Evolutionary conservation across 2,113 vertebrate genomes (phyloP), one percentile per base, ranked within the genome.

Genomic region (Ceyx cyanopectus): DNA sequence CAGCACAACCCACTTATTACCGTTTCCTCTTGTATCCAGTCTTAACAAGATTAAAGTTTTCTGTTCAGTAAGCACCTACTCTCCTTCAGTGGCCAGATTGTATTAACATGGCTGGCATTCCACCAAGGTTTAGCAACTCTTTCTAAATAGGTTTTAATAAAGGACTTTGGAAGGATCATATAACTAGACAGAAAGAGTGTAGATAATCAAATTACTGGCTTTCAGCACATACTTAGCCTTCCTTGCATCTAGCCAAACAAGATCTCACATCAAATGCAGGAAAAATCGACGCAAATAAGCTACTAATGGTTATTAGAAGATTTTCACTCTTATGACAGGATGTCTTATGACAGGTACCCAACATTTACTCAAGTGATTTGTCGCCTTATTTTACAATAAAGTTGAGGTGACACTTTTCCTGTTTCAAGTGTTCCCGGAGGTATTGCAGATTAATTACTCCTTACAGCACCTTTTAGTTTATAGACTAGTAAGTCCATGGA

Each of bases 121-220:
- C 94, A 92, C 53, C 77, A 34, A 76, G 90, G 50, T 93, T 92
- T 88, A 97, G 88, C 81, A 81, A 81, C 89, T 92, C 90, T 93
- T 93, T 89, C 58, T 80, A 85, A 96, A 65, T 77, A 78, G 85
- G 76, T 89, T 95, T 92, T 89, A 95, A 94, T 91, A 93, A 95
- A 95, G 90, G 90, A 90, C 89, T 92, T 86, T 5, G 58, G 57
- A 37, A 85, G 87, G 91, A 96, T 96, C 89, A 79, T 93, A 57
- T 95, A 87, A 90, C 94, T 90, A 91, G 92, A 86, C 77, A 89
- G 85, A 96, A 93, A 81, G 83, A 84, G 85, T 82, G 93, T 29
- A 94, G 94, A 93, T 95, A 96, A 97, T 95, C 95, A 93, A 96
- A 95, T 96, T 94, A 96, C 94, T 91, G 92, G 66, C 88, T 87